Percentiles rank a stretch among this genome's conserved stretches.
phyloP scores from a whole-genome alignment of 2,888 invertebrate species.

The Corythucha ciliata region DNA sequence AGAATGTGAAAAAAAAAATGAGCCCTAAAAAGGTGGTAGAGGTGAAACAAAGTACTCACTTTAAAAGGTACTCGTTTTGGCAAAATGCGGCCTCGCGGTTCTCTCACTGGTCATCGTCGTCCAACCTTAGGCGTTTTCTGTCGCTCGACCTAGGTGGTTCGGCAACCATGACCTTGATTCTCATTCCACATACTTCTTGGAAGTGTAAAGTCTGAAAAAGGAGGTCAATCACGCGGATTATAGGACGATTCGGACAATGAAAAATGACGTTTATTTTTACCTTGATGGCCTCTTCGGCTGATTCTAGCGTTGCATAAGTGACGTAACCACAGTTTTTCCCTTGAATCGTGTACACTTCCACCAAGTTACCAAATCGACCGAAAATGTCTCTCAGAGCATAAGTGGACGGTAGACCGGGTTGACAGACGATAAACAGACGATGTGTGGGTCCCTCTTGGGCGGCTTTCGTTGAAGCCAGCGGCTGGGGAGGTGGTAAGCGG shows the following conservation, averaged over 20 bases:
- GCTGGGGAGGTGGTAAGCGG: constrained; percentile 60
- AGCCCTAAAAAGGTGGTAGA: no score
- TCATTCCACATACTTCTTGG: constrained; percentile 75
- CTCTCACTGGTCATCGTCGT: constrained; percentile 24
- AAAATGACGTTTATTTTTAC: constrained; percentile 35
- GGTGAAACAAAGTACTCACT: no score
- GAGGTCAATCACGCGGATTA: no score
- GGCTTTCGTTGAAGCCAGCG: constrained; percentile 41
- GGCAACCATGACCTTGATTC: constrained; percentile 81
- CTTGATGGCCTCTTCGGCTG: constrained; percentile 66
- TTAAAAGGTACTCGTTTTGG: no score
- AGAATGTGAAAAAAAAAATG: no score
- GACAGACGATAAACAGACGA: constrained; percentile 46
- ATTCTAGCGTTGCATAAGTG: constrained; percentile 64
- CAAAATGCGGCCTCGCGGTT: no score
- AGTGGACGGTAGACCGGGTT: constrained; percentile 59
- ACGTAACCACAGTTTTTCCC: constrained; percentile 90
- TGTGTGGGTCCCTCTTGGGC: constrained; percentile 1
- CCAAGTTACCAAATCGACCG: constrained; percentile 80
- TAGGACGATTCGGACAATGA: background rate
- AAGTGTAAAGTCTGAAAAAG: constrained; percentile 54
- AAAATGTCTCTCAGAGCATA: constrained; percentile 77
- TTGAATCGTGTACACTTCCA: constrained; percentile 79
- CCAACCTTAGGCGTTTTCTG: constrained; percentile 25
- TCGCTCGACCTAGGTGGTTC: constrained; percentile 45